These are phyloP conservation scores for Pammene aurita DNA, from an alignment of 2,888 invertebrate genomes.

Conservation along the genomic window DNA sequence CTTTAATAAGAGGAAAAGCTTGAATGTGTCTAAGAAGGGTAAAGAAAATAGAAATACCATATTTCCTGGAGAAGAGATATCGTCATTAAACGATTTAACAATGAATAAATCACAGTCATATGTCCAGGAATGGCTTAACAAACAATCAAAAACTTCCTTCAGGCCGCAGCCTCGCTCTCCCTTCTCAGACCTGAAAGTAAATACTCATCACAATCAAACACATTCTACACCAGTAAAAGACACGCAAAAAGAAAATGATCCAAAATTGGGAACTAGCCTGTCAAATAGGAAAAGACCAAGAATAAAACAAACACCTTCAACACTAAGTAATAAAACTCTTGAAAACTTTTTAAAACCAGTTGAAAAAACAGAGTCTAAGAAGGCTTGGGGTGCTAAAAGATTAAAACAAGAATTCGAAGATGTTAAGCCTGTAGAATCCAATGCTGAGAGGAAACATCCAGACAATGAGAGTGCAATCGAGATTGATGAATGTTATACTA, in stretches of 20 bases:
- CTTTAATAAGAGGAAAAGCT: constrained; percentile 68
- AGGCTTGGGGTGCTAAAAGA: constrained; percentile 41
- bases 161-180: constrained; percentile 58
- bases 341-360: constrained; percentile 37
- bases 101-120: constrained; percentile 63
- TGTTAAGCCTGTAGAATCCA: constrained; percentile 6
- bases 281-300: constrained; percentile 40
- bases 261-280: constrained; percentile 4
- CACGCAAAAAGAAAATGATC: constrained; percentile 33
- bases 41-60: constrained; percentile 58
- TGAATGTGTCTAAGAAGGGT: constrained; percentile 45
- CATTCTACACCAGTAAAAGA: constrained; percentile 27
- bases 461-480: constrained; percentile 68
- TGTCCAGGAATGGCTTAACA: constrained; percentile 70
- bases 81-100: constrained; percentile 46
- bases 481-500: constrained; percentile 60
- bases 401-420: constrained; percentile 38
- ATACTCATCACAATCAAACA: constrained; percentile 43
- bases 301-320: constrained; percentile 46
- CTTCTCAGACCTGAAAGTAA: constrained; percentile 66
- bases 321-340: constrained; percentile 35
- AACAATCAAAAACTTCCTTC: constrained; percentile 49
- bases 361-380: constrained; percentile 30
- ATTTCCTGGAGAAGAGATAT: constrained; percentile 62
- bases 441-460: constrained; percentile 41